Evolutionary conservation across 2,888 invertebrate genomes (phyloP).

Genomic region (Lydus trimaculatus): DNA sequence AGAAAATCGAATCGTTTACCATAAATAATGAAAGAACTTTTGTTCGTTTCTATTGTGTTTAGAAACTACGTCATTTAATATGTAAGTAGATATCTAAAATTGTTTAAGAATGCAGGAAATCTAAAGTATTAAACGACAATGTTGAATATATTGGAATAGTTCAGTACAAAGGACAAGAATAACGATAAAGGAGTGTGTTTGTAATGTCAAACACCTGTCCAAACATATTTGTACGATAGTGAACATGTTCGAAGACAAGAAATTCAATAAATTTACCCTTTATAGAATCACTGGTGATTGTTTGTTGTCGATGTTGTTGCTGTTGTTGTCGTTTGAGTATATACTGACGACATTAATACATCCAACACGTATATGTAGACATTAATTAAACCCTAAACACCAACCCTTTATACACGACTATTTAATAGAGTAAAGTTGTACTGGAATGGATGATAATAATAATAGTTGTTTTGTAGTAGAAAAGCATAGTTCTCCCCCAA

Average conservation of each 20-base stretch:
- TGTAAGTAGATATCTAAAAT: neutral
- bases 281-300: constrained; percentile 15
- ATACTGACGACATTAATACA: constrained; percentile 31
- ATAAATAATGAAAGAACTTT: too few species aligned
- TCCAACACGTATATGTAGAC: constrained; percentile 33
- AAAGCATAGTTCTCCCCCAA: neutral
- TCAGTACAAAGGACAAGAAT: neutral
- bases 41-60: too few species aligned
- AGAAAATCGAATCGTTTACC: too few species aligned
- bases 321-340: constrained; percentile 11
- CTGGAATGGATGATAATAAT: constrained; percentile 5
- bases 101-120: neutral
- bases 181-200: neutral
- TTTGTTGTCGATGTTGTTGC: neutral
- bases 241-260: constrained; percentile 18
- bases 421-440: constrained; percentile 35
- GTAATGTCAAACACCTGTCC: constrained; percentile 32
- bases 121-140: neutral
- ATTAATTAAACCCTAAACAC: constrained; percentile 37
- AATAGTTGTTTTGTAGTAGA: neutral
- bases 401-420: constrained; percentile 23
- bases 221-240: constrained; percentile 27
- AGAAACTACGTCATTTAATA: neutral
- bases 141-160: neutral
- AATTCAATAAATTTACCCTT: constrained; percentile 25